Evolutionary conservation across 1,140 invertebrate species (phyloP), one percentile per base, ranked within the genome.

Genomic region (Dendroctonus valens): DNA sequence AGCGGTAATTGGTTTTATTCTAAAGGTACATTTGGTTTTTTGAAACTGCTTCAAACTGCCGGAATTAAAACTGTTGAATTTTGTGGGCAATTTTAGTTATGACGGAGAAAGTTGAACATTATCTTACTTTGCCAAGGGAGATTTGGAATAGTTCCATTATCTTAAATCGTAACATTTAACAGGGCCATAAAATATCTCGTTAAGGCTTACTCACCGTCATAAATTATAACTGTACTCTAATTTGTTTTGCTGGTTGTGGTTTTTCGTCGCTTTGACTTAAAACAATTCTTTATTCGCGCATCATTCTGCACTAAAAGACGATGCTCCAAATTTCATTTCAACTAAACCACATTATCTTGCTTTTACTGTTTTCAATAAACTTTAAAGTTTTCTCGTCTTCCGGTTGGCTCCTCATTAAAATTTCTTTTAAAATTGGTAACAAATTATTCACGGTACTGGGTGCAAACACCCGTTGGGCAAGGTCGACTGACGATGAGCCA

Each of bases 361-460:
- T 26, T 26, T 26, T 26, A 26, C 26, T 26, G 26, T 26, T 26
- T 26, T 3, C 26, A 26, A 26, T 26, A 26, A 1, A 26, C 26
- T 26, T 26, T 26, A 26, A 26, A 26, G 26, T 26, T 26, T 11
- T 54, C 38, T 7, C 50, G 8, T 54, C 52, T 54, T 37, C 26
- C 52, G 11, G 52, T 11, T 54, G 2, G 38, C n/a, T 38, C 39
- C 14, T 38, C 52, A 54, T 54, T 54, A 54, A 38, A 15, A 40
- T 54, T 54, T 54, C 52, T 54, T 40, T 38, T 37, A 54, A 38
- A 54, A 54, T 54, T 54, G 52, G 52, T 12, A 54, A 59, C 44
- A 59, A 12, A 59, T 59, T 59, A 59, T 59, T 59, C 58, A 59
- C 58, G 58, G 14, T 59, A 46, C 50, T 59, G 58, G 50, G 46